phyloP scores from a whole-genome alignment of 2,797 vertebrate genomes.

The Rhyacichthys aspro region DNA sequence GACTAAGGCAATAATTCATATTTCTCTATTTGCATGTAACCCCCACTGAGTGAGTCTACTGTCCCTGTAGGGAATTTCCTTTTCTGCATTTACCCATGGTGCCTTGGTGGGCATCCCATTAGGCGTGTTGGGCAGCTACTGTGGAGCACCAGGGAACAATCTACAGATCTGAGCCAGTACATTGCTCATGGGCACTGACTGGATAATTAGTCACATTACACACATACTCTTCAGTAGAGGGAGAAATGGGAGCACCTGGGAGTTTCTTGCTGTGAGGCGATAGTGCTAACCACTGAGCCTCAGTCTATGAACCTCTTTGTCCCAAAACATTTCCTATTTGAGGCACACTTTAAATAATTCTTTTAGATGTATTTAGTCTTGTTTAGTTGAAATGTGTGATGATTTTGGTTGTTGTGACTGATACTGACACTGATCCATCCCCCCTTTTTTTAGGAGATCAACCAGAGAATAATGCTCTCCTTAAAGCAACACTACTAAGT shows the following conservation, averaged over 20 bases:
- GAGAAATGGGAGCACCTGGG: not conserved
- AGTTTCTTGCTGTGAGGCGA: not conserved
- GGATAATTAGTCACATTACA: constrained; percentile 4
- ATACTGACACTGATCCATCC: no score
- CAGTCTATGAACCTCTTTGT: no score
- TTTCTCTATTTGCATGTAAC: no score
- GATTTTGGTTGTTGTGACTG: no score
- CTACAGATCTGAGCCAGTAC: not conserved
- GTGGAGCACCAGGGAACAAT: not conserved
- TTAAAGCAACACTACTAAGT: no score
- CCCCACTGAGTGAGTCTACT: not conserved
- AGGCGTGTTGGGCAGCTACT: not conserved
- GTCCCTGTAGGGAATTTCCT: not conserved
- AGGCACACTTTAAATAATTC: no score
- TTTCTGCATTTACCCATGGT: not conserved
- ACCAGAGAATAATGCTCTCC: no score
- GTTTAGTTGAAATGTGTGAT: no score
- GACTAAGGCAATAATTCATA: no score
- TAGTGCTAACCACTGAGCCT: not conserved
- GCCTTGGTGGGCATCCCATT: not conserved
- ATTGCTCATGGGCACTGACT: not conserved
- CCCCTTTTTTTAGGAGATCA: no score
- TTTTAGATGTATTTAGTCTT: no score
- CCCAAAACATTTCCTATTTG: no score
- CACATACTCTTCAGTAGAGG: not conserved